phyloP scores from a whole-genome alignment of 2,797 vertebrate genomes.

The Eospalax fontanierii region DNA sequence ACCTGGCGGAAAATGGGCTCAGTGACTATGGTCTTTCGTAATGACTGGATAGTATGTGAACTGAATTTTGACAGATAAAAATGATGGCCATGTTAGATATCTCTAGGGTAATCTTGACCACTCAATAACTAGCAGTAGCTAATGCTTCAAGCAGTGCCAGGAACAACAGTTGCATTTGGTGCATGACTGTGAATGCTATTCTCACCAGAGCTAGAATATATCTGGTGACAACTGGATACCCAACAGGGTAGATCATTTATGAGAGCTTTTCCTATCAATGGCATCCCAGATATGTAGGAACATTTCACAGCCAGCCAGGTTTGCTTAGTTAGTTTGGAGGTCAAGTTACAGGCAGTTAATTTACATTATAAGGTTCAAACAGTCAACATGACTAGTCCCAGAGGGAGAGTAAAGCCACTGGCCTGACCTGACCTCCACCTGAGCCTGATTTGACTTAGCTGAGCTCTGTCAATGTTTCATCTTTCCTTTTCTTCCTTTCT shows the following conservation, averaged over 20 bases:
- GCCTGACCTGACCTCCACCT: not conserved
- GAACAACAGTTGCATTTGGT: not conserved
- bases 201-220: not conserved
- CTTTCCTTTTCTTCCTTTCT: not conserved
- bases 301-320: not conserved
- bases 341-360: not conserved
- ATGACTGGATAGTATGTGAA: not conserved
- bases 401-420: not conserved
- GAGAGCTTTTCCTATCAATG: not conserved
- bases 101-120: not conserved
- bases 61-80: conserved; percentile 6
- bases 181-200: not conserved
- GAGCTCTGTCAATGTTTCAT: not conserved
- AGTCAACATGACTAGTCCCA: not conserved
- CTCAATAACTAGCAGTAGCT: not conserved
- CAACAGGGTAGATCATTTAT: not conserved
- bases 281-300: not conserved
- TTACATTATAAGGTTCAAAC: fast-evolving
- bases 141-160: fast-evolving
- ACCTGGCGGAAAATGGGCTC: not conserved
- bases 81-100: not conserved
- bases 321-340: not conserved
- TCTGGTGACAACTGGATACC: not conserved
- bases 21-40: not conserved
- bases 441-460: not conserved